Evolutionary conservation across 2,888 invertebrate species (phyloP).

Genomic region (Drosophila peninsularis): DNA sequence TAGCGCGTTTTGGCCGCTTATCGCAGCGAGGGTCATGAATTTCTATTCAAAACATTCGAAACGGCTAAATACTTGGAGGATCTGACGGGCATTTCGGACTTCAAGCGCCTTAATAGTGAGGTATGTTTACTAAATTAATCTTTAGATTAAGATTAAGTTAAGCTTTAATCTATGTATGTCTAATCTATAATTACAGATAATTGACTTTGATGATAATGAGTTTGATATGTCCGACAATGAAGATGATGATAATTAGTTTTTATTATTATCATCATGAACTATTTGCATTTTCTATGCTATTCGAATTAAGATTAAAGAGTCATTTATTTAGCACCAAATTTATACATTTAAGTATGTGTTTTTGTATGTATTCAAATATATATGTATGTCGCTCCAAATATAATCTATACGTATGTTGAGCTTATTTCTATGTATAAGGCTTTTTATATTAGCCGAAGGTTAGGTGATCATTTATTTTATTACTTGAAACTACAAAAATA

Average conservation of each 20-base stretch:
- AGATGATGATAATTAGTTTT: slow-evolving; percentile 34
- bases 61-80: slow-evolving; percentile 93
- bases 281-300: slow-evolving; percentile 13
- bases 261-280: background rate
- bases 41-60: slow-evolving; percentile 92
- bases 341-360: background rate
- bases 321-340: slow-evolving; percentile 24
- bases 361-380: background rate
- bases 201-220: slow-evolving; percentile 83
- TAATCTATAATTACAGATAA: slow-evolving; percentile 73
- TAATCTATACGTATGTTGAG: background rate
- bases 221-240: slow-evolving; percentile 80
- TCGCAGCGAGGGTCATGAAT: slow-evolving; percentile 87
- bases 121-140: slow-evolving; percentile 63
- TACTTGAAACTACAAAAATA: background rate
- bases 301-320: slow-evolving; percentile 18
- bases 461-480: background rate
- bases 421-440: background rate
- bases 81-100: slow-evolving; percentile 91
- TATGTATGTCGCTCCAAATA: slow-evolving; percentile 1
- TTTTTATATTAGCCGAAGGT: background rate
- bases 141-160: background rate
- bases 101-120: slow-evolving; percentile 87
- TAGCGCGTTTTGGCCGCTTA: slow-evolving; percentile 85
- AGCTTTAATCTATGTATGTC: background rate